These are phyloP conservation scores for Bugula neritina DNA, from an alignment of 2,888 invertebrate genomes.

Conservation along the genomic window DNA sequence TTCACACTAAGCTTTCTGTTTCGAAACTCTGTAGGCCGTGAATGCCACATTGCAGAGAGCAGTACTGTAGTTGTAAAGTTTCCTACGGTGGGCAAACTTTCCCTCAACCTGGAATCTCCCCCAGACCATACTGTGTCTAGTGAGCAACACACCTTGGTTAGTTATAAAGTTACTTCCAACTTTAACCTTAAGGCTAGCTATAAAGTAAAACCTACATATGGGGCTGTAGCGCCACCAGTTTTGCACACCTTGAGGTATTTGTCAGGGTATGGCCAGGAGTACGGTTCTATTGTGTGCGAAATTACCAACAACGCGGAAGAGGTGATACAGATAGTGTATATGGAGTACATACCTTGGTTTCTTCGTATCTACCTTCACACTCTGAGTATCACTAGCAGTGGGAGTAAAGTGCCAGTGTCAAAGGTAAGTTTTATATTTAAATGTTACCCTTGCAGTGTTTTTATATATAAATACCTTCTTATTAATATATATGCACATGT, in stretches of 20 bases:
- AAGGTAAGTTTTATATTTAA: no score
- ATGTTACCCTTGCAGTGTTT: no score
- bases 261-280: conserved; percentile 80
- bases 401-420: conserved; percentile 37
- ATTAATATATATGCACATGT: no score
- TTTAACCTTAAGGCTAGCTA: background rate
- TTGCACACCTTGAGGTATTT: conserved; percentile 27
- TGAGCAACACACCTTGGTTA: background rate
- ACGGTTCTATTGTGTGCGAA: conserved; percentile 80
- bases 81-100: background rate
- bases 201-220: background rate
- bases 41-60: background rate
- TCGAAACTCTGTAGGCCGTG: background rate
- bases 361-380: conserved; percentile 76
- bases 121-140: background rate
- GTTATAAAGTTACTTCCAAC: background rate
- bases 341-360: conserved; percentile 72
- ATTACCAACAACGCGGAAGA: conserved; percentile 66
- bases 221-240: background rate
- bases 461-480: no score
- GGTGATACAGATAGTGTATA: conserved; percentile 67
- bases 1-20: background rate
- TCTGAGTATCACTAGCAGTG: conserved; percentile 60
- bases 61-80: background rate
- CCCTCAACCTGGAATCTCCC: background rate